Conservation (phyloP, 2,113 vertebrate species). For the Grallaria varia region DNA sequence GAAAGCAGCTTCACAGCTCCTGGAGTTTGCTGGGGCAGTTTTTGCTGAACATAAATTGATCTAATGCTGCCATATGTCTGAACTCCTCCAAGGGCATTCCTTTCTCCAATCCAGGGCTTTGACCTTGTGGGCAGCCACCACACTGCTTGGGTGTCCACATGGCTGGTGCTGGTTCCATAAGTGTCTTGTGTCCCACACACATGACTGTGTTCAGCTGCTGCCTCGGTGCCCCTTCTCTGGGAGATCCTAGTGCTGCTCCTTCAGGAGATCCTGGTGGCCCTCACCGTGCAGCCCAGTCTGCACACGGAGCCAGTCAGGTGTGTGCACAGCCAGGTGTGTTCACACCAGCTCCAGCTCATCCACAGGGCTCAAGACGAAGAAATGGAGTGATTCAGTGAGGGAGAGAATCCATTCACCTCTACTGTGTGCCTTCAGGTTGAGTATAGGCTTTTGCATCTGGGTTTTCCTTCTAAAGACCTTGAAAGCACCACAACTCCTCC, state of each 20-base stretch:
- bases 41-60: not conserved
- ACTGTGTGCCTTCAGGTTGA: not conserved
- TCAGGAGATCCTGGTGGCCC: not conserved
- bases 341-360: not conserved
- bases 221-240: not conserved
- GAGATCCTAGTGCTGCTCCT: not conserved
- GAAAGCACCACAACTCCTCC: not conserved
- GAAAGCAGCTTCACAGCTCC: not conserved
- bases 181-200: rapidly evolving
- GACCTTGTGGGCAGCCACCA: not conserved
- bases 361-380: not conserved
- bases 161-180: not conserved
- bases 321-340: not conserved
- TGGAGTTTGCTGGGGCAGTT: not conserved
- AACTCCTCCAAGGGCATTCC: too few species aligned
- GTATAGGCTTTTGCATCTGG: not conserved
- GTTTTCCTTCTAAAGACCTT: not conserved
- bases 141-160: not conserved
- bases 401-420: not conserved
- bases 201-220: not conserved
- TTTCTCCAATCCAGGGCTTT: not conserved
- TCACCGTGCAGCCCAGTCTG: not conserved
- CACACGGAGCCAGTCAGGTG: not conserved
- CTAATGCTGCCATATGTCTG: not conserved
- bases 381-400: not conserved